Conservation (phyloP, 2,797 vertebrate genomes). For the Ctenochaetus hawaiiensis region DNA sequence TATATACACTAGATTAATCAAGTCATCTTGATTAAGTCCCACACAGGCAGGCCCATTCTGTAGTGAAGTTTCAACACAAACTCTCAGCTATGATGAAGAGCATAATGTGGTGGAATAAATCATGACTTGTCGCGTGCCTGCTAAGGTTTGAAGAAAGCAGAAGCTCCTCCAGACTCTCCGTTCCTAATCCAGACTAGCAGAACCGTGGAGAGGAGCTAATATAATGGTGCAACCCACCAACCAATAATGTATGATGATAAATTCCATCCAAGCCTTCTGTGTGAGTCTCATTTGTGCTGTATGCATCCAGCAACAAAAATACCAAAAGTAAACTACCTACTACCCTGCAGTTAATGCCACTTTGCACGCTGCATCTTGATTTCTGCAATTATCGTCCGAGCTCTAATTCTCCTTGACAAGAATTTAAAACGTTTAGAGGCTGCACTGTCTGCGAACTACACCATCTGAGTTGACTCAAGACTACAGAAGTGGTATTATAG, state of each 20-base stretch:
- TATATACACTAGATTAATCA: constrained; percentile 44
- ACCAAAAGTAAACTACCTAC: background rate
- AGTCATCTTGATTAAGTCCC: constrained; percentile 27
- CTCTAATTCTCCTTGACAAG: background rate
- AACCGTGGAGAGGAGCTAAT: background rate
- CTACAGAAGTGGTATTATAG: background rate
- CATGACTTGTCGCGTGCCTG: background rate
- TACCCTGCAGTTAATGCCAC: background rate
- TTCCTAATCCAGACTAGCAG: background rate
- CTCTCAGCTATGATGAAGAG: background rate
- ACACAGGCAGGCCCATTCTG: background rate
- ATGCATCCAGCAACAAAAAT: background rate
- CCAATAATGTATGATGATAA: constrained; percentile 31
- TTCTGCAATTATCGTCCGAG: background rate
- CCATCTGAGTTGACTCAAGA: background rate
- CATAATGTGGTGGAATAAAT: background rate
- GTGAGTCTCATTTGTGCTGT: constrained; percentile 13
- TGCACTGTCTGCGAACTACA: background rate
- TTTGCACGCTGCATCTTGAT: background rate
- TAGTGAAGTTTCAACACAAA: constrained; percentile 6
- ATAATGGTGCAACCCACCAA: background rate
- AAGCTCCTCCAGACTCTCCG: background rate
- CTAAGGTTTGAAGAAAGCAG: background rate
- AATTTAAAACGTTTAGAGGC: background rate
- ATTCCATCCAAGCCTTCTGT: constrained; percentile 17